These are phyloP conservation scores for Porites lobata DNA, from an alignment of 92 coral and sea anemone species.

Conservation along the genomic window DNA sequence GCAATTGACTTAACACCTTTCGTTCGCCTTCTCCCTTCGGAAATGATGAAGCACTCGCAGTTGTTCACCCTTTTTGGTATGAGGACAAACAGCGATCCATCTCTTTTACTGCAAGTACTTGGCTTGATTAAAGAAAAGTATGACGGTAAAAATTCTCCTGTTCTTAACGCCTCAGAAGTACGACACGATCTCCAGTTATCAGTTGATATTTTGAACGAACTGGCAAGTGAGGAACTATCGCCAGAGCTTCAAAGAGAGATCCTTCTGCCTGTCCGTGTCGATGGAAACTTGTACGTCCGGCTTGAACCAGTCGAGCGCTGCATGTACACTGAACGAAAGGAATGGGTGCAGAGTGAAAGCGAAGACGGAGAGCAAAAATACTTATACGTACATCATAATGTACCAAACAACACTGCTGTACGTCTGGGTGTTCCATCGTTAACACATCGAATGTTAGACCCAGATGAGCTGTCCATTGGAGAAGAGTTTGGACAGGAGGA, in stretches of 20 bases:
- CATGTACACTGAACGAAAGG: conserved; percentile 79
- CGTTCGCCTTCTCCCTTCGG: conserved; percentile 57
- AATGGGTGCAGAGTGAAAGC: conserved; percentile 75
- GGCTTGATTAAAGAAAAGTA: conserved; percentile 32
- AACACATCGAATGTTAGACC: conserved; percentile 2
- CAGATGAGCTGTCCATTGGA: conserved; percentile 75
- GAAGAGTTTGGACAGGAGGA: conserved; percentile 90
- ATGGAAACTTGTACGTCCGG: conserved; percentile 21
- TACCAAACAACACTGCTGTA: conserved; percentile 71
- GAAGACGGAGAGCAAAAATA: conserved; percentile 68
- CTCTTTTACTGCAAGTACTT: conserved; percentile 35
- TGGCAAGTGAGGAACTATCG: conserved; percentile 26
- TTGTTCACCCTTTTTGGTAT: conserved; percentile 62
- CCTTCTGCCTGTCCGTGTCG: conserved; percentile 59
- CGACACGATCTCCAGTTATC: conserved; percentile 61
- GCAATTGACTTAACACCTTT: conserved; percentile 60
- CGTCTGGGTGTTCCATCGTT: conserved; percentile 75
- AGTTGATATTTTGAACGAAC: conserved; percentile 51
- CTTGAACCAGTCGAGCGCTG: conserved; percentile 75
- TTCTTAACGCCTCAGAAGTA: conserved; percentile 17
- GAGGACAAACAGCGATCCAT: conserved; percentile 39
- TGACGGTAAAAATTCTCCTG: background rate
- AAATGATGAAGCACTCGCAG: conserved; percentile 25
- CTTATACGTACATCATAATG: conserved; percentile 74
- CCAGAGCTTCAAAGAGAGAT: conserved; percentile 37